These are phyloP conservation scores for Drosophila engyochracea DNA, from an alignment of 2,888 invertebrate species.

Conservation along the genomic window DNA sequence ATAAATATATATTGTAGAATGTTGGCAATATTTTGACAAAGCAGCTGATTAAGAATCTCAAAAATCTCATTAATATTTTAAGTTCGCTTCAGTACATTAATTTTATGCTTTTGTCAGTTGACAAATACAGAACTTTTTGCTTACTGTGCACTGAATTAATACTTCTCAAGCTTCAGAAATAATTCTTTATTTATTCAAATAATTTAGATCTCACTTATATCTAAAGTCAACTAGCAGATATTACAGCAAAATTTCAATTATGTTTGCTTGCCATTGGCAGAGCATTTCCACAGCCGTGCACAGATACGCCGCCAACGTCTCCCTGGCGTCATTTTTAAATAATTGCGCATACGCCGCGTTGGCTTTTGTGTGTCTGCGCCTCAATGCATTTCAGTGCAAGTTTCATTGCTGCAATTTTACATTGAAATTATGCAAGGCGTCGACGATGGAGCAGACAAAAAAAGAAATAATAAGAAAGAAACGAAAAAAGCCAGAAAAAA, in stretches of 20 bases:
- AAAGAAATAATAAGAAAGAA: conserved; percentile 10
- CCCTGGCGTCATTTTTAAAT: conserved; percentile 63
- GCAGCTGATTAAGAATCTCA: background rate
- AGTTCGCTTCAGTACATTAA: background rate
- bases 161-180: background rate
- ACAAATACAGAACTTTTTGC: background rate
- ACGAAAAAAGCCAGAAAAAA: conserved; percentile 8
- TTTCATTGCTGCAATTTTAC: conserved; percentile 73
- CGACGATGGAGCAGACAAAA: conserved; percentile 31
- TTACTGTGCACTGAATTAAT: background rate
- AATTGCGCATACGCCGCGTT: conserved; percentile 80
- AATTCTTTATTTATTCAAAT: background rate
- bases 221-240: background rate
- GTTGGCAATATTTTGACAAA: background rate
- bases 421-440: conserved; percentile 73
- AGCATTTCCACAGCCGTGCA: conserved; percentile 36
- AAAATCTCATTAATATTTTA: background rate
- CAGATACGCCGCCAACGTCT: conserved; percentile 1
- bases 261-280: conserved; percentile 31
- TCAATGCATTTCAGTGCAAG: conserved; percentile 74
- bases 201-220: background rate
- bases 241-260: conserved; percentile 12
- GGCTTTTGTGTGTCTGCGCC: conserved; percentile 71
- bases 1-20: background rate
- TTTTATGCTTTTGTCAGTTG: background rate